Base-by-base conservation (phyloP, 2,888 invertebrate species). In the Caradrina clavipalpis region DNA sequence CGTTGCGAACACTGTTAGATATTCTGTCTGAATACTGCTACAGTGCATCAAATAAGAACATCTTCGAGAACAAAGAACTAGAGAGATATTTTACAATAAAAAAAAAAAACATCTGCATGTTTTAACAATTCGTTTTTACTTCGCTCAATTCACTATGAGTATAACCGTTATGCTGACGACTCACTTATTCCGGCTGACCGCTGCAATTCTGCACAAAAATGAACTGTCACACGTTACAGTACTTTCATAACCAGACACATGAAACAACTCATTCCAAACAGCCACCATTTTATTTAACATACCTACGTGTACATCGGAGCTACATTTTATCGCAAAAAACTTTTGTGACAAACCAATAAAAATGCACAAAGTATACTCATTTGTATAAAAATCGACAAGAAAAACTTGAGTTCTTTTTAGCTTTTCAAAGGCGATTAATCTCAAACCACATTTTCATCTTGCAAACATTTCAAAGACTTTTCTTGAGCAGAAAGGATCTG, bases 381-480 rank as follows among this genome's bases (percentile, higher is more conserved):
- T 69, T 61, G 22, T 65, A 54, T 17, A 22, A 73, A 54, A 42
- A 6, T 13, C 13, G 15, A 13, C 8, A 35, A 49, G 22, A 50
- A 63, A 57, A 78, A 47, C 45, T 51, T 21, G 7, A 39, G 22
- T n/a, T 51, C 51, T 61, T 78, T 75, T 80, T 78, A 69, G 53
- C 53, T 19, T 58, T 64, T 67, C 67, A 76, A 67, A 78, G 22
- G 65, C 80, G 64, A 80, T 81, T 82, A 78, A 78, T 77, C 63
- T 58, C 67, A 69, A 79, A 76, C 70, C 72, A 73, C 68, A 62
- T 79, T 82, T 55, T 81, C 76, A 80, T 81, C 80, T 80, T 75
- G 61, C 76, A 75, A 85, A 83, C 80, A 83, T 83, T 86, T 87
- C 75, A 84, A 86, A 87, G 74, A 76, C 76, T 73, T 82, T 81